Evolutionary conservation across 2,888 invertebrate genomes (phyloP).

Genomic region (Dastarcus helophoroides): DNA sequence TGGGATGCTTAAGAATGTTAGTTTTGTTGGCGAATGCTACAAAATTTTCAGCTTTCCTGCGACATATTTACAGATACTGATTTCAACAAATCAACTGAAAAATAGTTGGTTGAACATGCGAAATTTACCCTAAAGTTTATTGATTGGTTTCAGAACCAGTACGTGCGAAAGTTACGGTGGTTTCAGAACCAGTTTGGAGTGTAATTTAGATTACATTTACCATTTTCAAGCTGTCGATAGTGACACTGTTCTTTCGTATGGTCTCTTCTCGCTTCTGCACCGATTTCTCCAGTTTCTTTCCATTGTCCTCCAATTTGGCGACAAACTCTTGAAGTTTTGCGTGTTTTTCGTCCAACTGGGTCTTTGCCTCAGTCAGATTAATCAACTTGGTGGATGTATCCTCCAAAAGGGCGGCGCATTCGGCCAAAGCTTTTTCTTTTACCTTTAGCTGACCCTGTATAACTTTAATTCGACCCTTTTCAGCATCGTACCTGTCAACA

Average conservation of each 20-base stretch:
- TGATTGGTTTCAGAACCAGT: too few relatives aligned
- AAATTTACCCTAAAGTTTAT: too few relatives aligned
- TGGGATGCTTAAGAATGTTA: too few relatives aligned
- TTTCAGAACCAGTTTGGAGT: too few relatives aligned
- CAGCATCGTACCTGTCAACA: conserved; percentile 20
- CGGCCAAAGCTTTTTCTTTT: conserved; percentile 21
- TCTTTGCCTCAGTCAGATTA: conserved; percentile 15
- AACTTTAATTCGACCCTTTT: conserved; percentile 16
- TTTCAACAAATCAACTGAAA: too few relatives aligned
- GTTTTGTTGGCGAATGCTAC: too few relatives aligned
- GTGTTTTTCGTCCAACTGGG: conserved; percentile 22
- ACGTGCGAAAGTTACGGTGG: too few relatives aligned
- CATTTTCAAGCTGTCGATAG: conserved; percentile 23
- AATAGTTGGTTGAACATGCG: too few relatives aligned
- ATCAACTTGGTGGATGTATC: conserved; percentile 17
- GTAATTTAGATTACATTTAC: conserved; percentile 24
- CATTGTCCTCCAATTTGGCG: conserved; percentile 27
- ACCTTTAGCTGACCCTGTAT: conserved; percentile 15
- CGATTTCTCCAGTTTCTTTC: conserved; percentile 27
- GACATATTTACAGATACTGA: too few relatives aligned
- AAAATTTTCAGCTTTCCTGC: too few relatives aligned
- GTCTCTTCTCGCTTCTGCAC: conserved; percentile 27
- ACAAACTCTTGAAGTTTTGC: conserved; percentile 22
- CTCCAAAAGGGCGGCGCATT: conserved; percentile 17
- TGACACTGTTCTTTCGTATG: conserved; percentile 21